A percentile compares a stretch with the other conserved stretches of the same genome.
Evolutionary conservation across 2,797 vertebrate genomes (phyloP).

Genomic region (Phalloptychus januarius): DNA sequence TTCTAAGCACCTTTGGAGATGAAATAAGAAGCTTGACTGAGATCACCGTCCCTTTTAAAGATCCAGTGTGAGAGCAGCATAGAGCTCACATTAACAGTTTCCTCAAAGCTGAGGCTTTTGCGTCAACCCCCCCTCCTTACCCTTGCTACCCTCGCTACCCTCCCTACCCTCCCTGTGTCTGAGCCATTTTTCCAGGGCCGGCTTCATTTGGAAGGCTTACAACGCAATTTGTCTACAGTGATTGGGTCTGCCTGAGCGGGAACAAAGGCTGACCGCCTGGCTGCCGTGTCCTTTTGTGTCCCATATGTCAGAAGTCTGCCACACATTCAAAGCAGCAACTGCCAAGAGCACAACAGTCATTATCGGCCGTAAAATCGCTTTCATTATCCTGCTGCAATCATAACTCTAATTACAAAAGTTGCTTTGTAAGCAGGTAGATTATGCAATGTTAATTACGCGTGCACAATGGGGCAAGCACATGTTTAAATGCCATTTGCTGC

Average conservation of each 20-base stretch:
- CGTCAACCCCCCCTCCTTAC: constrained; percentile 61
- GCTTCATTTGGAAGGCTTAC: constrained; percentile 69
- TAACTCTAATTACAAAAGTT: constrained; percentile 85
- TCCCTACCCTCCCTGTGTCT: constrained; percentile 62
- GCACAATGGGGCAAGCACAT: constrained; percentile 50
- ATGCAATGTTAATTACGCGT: constrained; percentile 79
- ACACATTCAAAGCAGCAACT: constrained; percentile 74
- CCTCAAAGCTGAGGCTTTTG: constrained; percentile 40
- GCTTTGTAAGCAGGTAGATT: constrained; percentile 82
- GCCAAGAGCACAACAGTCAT: constrained; percentile 70
- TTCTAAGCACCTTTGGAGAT: neutral
- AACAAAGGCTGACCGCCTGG: constrained; percentile 72
- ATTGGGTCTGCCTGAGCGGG: constrained; percentile 73
- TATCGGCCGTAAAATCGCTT: constrained; percentile 74
- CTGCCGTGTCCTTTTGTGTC: constrained; percentile 80
- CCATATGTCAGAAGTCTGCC: constrained; percentile 79
- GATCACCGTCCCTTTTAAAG: constrained; percentile 11
- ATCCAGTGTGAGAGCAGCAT: constrained; percentile 28
- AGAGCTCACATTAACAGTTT: constrained; percentile 43
- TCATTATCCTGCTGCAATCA: constrained; percentile 79
- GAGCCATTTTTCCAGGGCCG: constrained; percentile 59
- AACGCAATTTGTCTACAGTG: constrained; percentile 76
- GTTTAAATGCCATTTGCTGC: constrained; percentile 76
- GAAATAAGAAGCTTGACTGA: constrained; percentile 18
- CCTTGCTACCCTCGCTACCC: too few relatives aligned